phyloP scores from a whole-genome alignment of 2,797 vertebrate genomes.

The Gymnoscopelus braueri region DNA sequence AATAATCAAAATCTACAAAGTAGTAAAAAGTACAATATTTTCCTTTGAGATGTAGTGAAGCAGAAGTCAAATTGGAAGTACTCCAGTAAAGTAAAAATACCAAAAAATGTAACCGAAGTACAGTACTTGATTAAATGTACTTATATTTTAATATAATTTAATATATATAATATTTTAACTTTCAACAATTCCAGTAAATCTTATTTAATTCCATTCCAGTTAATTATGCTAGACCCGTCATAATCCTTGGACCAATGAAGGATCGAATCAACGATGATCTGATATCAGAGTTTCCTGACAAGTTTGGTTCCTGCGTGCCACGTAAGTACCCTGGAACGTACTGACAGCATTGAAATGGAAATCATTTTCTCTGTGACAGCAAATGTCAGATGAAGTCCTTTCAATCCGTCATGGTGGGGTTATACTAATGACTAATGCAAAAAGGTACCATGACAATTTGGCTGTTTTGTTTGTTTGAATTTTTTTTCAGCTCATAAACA shows the following conservation, averaged over 20 bases:
- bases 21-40: no score
- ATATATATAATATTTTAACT: no score
- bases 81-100: no score
- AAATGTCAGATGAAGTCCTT: background rate
- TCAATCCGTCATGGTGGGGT: background rate
- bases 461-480: no score
- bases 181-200: background rate
- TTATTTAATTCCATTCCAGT: conserved; percentile 75
- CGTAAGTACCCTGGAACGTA: conserved; percentile 84
- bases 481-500: no score
- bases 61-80: no score
- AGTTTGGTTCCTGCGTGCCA: conserved; percentile 97
- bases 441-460: no score
- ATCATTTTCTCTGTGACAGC: background rate
- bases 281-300: conserved; percentile 97
- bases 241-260: conserved; percentile 98
- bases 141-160: no score
- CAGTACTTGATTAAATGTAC: no score
- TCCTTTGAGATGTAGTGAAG: no score
- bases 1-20: no score
- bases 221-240: conserved; percentile 93
- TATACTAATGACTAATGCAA: background rate
- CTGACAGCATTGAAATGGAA: background rate
- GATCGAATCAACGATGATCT: conserved; percentile 97
- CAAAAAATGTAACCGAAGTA: no score